Conservation (phyloP, 1,140 invertebrate species). For the Drosophila insularis region DNA sequence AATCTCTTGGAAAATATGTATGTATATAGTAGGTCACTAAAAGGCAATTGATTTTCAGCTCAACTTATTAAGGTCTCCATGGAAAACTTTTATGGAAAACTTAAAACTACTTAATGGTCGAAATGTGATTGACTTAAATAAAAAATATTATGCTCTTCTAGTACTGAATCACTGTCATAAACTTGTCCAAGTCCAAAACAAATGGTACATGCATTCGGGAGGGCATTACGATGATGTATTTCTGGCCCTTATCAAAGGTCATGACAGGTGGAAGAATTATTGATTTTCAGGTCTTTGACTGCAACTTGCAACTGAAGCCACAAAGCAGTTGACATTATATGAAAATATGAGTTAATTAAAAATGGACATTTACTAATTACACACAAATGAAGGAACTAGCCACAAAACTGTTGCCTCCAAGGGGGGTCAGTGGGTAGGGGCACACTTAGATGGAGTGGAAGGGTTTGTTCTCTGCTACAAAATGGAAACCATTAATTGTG, state of each 20-base stretch:
- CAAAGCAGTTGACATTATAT: not conserved
- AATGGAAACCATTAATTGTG: not conserved
- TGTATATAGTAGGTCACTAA: not conserved
- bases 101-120: no score
- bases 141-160: no score
- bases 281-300: not conserved
- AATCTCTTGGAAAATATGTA: not conserved
- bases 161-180: no score
- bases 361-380: slow-evolving; percentile 61
- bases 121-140: no score
- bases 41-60: not conserved
- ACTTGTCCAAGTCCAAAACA: no score
- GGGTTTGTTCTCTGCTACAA: not conserved
- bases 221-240: no score
- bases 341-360: slow-evolving; percentile 63
- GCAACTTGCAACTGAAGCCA: not conserved
- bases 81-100: no score
- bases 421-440: not conserved
- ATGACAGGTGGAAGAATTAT: not conserved
- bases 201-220: no score
- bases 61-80: not conserved
- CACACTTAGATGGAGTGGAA: no score
- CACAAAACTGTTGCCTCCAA: not conserved
- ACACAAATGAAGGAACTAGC: not conserved
- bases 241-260: no score